Evolutionary conservation across 1,140 invertebrate genomes (phyloP), one percentile per base, ranked within the genome.

Genomic region (Riptortus pedestris): DNA sequence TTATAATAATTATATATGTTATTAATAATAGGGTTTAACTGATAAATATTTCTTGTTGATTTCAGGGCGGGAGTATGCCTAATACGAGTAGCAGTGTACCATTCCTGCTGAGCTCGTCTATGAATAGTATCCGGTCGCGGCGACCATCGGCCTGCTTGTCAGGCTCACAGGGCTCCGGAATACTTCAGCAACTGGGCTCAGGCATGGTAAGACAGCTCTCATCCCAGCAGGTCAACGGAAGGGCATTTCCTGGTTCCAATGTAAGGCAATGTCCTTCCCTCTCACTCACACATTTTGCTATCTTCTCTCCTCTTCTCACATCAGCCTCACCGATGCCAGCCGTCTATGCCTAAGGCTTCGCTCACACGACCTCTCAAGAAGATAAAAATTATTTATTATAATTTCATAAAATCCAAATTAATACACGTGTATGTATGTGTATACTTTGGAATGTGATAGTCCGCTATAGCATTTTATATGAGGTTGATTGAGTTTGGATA

Each of bases 51-150:
- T n/a, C n/a, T n/a, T n/a, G n/a, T n/a, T n/a, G n/a, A n/a, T 66
- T 65, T 5, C 79, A 91, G 87, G 85, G 86, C 70, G 85, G 86
- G 67, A 88, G 86, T 59, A 87, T 91, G 85, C 88, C 89, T 68
- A 90, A 89, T 72, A 90, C 88, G 27, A 90, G 87, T 71, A 89
- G 85, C 74, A 91, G 88, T 73, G 87, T 90, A 28, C 88, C 88
- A 18, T 89, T 88, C 74, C 80, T 91, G 71, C 77, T 90, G 66
- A 87, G 85, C 63, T 85, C 86, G 48, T 88, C 86, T 66, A 87
- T 90, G 85, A 86, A 84, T 75, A 88, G 86, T 67, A 85, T 91
- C 73, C 80, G 87, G 24, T 87, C 86, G 52, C 80, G 88, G 1
- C 80, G 88, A n/a, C 84, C 87, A 3, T 86, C 85, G 16, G 82